phyloP scores from a whole-genome alignment of 1,140 invertebrate species.

The Euura saliciscinereae region DNA sequence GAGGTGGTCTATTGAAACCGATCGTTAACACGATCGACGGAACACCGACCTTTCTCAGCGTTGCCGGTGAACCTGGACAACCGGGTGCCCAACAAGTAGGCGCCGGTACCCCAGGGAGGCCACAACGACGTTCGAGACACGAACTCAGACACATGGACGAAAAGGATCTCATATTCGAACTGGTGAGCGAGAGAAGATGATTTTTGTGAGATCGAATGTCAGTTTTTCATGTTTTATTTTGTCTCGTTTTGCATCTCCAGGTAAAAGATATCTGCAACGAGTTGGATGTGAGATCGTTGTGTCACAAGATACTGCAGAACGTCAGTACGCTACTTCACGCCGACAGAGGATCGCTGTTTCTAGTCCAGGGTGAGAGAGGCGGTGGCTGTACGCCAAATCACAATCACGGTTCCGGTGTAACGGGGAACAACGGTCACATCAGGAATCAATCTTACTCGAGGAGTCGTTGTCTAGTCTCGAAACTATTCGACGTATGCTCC shows the following conservation, averaged over 20 bases:
- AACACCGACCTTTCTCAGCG: slow-evolving; percentile 84
- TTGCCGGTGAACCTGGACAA: slow-evolving; percentile 52
- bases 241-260: slow-evolving; percentile 49
- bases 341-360: slow-evolving; percentile 90
- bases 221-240: too few species aligned
- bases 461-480: slow-evolving; percentile 81
- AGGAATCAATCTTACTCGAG: slow-evolving; percentile 26
- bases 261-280: slow-evolving; percentile 97
- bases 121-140: slow-evolving; percentile 76
- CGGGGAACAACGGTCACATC: slow-evolving; percentile 1
- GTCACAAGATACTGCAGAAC: slow-evolving; percentile 96
- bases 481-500: slow-evolving; percentile 92
- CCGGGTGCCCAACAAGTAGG: slow-evolving; percentile 47
- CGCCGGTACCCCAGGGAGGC: slow-evolving; percentile 60
- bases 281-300: slow-evolving; percentile 88
- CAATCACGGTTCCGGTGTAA: neutral
- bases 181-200: slow-evolving; percentile 66
- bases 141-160: slow-evolving; percentile 90
- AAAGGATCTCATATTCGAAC: slow-evolving; percentile 93
- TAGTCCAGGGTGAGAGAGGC: slow-evolving; percentile 81
- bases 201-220: too few species aligned
- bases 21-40: slow-evolving; percentile 91
- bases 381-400: slow-evolving; percentile 43
- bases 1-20: slow-evolving; percentile 87
- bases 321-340: slow-evolving; percentile 91